A percentile compares a stretch with the other conserved stretches of the same genome.
Evolutionary conservation across 2,113 vertebrate species (phyloP).

Genomic region (Mellivora capensis): DNA sequence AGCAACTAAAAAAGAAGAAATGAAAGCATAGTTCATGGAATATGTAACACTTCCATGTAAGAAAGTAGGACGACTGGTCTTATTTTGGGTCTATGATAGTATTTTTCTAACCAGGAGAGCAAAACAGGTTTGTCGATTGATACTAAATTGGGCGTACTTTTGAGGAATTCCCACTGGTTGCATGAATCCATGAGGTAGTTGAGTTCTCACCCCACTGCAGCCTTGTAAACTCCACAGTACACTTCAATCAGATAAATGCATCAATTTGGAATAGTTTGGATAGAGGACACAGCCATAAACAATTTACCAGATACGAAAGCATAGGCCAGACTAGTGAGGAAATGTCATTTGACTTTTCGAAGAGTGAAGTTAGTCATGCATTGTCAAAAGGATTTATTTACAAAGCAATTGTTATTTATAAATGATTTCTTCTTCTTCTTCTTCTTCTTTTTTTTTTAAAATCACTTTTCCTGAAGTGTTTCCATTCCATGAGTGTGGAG

Average conservation of each 20-base stretch:
- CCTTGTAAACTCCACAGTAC: not conserved
- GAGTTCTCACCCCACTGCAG: not conserved
- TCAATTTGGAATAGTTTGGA: conserved; percentile 10
- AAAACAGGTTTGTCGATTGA: not conserved
- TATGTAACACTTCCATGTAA: conserved; percentile 71
- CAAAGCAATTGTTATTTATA: not conserved
- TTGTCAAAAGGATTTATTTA: not conserved
- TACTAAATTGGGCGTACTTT: conserved; percentile 1
- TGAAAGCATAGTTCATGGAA: conserved; percentile 72
- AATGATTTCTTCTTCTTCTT: not conserved
- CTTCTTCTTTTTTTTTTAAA: not conserved
- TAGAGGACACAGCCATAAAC: not conserved
- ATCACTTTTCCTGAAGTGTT: not conserved
- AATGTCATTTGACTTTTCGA: not conserved
- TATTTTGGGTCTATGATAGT: conserved; percentile 67
- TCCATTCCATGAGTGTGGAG: not conserved
- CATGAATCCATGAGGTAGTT: not conserved
- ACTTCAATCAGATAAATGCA: not conserved
- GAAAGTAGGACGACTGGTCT: conserved; percentile 66
- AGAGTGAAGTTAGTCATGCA: not conserved
- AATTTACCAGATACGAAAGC: not conserved
- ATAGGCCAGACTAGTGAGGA: not conserved
- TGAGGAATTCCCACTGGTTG: conserved; percentile 41
- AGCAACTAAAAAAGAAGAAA: conserved; percentile 71
- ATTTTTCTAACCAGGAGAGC: conserved; percentile 38